Percentiles rank a stretch among this genome's conserved stretches.
Conservation (phyloP, 2,888 invertebrate species). For the Aphrophora alni region DNA sequence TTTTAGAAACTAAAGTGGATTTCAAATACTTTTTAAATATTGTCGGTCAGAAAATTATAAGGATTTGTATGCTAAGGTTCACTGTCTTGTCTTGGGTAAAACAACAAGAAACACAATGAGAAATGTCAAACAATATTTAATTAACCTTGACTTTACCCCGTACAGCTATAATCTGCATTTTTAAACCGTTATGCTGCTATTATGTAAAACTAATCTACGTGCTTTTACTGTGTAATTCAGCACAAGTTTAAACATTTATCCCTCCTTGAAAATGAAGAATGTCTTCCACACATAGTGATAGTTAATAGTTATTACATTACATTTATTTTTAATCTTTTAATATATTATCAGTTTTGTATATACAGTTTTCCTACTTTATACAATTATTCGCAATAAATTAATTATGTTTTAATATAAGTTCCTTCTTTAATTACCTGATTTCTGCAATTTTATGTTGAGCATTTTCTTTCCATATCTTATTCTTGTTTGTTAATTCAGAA, state of each 20-base stretch:
- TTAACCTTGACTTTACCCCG: not conserved
- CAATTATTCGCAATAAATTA: too few species aligned
- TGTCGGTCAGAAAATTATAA: not conserved
- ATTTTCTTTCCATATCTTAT: too few species aligned
- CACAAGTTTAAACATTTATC: not conserved
- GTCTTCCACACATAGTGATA: too few species aligned
- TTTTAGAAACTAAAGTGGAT: not conserved
- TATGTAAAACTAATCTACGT: not conserved
- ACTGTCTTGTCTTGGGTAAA: not conserved
- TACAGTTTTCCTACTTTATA: too few species aligned
- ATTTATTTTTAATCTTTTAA: too few species aligned
- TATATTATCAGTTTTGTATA: too few species aligned
- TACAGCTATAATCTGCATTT: not conserved
- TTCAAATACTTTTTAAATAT: not conserved
- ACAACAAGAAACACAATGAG: not conserved
- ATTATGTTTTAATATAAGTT: too few species aligned
- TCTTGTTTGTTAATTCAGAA: too few species aligned
- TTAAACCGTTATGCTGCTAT: not conserved
- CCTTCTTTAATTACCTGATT: too few species aligned
- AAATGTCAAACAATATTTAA: not conserved
- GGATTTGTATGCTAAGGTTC: not conserved
- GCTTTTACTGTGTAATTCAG: not conserved
- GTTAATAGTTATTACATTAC: too few species aligned
- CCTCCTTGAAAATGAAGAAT: too few species aligned
- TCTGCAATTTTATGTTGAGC: too few species aligned